These are phyloP conservation scores for Euphonia xanthogaster DNA, from an alignment of 2,797 vertebrate genomes.

Conservation along the genomic window DNA sequence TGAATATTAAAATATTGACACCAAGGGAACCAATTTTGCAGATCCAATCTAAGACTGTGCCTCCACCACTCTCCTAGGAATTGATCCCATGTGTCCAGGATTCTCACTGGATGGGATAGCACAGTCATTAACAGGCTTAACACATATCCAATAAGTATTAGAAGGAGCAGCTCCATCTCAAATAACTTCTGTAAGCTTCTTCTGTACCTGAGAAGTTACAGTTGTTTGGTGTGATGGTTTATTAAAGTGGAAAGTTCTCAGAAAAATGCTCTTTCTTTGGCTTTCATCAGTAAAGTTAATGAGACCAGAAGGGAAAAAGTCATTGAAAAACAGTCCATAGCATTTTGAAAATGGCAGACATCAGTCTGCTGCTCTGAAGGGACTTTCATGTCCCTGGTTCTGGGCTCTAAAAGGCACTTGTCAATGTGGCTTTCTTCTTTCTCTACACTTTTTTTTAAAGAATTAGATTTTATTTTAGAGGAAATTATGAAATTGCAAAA, in stretches of 20 bases:
- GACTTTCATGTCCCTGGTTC: not conserved
- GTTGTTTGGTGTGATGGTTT: not conserved
- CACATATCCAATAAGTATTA: rapidly evolving
- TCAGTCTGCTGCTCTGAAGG: not conserved
- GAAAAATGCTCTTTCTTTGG: not conserved
- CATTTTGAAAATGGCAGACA: not conserved
- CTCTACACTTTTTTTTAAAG: not conserved
- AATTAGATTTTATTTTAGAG: not conserved
- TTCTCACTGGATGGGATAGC: not conserved
- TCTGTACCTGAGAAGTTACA: not conserved
- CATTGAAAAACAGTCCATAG: not conserved
- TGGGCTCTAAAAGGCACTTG: not conserved
- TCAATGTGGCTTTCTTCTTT: not conserved
- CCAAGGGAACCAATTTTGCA: not conserved
- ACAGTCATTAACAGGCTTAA: not conserved
- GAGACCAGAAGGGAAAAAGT: not conserved
- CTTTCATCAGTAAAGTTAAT: not conserved
- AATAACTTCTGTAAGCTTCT: not conserved
- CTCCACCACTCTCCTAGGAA: not conserved
- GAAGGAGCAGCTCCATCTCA: rapidly evolving
- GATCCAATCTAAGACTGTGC: not conserved
- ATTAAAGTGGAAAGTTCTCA: not conserved
- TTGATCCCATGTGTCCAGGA: not conserved
- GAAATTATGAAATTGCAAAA: not conserved
- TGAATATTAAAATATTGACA: not conserved